These are phyloP conservation scores for Xestia c-nigrum DNA, from an alignment of 2,888 invertebrate genomes.

Conservation along the genomic window DNA sequence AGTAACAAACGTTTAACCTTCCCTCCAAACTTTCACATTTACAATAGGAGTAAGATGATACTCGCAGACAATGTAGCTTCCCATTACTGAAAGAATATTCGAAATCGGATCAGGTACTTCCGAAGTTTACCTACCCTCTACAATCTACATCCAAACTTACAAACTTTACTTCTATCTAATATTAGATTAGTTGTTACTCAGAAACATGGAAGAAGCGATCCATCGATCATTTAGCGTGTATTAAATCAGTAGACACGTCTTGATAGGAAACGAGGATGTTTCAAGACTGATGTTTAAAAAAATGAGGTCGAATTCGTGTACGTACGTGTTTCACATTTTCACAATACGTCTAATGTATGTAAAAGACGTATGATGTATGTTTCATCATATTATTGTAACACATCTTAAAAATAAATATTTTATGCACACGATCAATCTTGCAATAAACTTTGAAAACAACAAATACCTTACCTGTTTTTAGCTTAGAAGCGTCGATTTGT, in stretches of 20 bases:
- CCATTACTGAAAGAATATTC: not conserved
- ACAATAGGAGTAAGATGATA: too few relatives aligned
- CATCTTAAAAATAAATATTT: not conserved
- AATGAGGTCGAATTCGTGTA: constrained; percentile 1
- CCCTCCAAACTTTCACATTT: too few relatives aligned
- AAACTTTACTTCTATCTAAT: not conserved
- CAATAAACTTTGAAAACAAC: not conserved
- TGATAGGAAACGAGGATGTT: constrained; percentile 8
- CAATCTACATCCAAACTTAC: not conserved
- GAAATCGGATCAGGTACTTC: not conserved
- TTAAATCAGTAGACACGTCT: constrained; percentile 34
- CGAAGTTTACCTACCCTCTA: not conserved
- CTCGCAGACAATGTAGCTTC: not conserved
- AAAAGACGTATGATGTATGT: not conserved
- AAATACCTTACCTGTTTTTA: too few relatives aligned
- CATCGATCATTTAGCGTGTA: constrained; percentile 54
- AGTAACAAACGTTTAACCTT: not conserved
- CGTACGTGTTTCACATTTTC: not conserved
- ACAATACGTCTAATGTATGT: too few relatives aligned
- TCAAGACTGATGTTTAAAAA: constrained; percentile 12
- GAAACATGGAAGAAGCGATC: constrained; percentile 29
- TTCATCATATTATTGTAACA: not conserved
- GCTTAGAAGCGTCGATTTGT: too few relatives aligned
- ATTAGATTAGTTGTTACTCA: constrained; percentile 16
- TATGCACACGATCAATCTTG: too few relatives aligned